These are phyloP conservation scores for Heterotilapia buettikoferi DNA, from an alignment of 2,113 vertebrate genomes.

Conservation along the genomic window DNA sequence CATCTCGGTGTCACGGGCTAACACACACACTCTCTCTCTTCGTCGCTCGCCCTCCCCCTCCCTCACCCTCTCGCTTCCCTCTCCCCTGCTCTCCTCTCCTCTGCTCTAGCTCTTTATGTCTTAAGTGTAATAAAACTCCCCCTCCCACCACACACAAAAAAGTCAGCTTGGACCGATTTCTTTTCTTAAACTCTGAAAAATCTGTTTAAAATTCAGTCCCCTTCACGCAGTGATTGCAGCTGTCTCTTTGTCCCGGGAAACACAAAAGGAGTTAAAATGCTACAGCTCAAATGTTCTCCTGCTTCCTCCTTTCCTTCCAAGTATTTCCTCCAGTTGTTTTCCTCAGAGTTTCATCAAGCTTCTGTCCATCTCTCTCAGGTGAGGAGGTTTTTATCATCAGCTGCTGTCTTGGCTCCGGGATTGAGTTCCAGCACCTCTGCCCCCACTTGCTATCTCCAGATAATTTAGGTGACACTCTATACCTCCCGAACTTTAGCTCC, in stretches of 20 bases:
- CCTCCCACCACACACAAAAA: not conserved
- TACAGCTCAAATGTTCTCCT: not conserved
- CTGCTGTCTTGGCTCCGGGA: conserved; percentile 34
- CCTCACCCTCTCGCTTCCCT: conserved; percentile 6
- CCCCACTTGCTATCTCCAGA: conserved; percentile 14
- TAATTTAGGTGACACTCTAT: conserved; percentile 58
- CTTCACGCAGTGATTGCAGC: not conserved
- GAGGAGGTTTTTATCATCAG: conserved; percentile 58
- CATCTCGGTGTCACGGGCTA: conserved; percentile 59
- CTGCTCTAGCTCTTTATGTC: not conserved
- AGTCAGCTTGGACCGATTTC: not conserved
- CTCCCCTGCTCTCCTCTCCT: not conserved
- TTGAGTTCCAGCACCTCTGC: conserved; percentile 58
- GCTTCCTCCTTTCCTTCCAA: not conserved
- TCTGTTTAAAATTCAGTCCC: not conserved
- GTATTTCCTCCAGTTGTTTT: not conserved
- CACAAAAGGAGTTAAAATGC: not conserved
- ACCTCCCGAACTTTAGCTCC: conserved; percentile 49
- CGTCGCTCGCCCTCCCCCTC: conserved; percentile 14
- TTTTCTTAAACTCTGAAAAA: not conserved
- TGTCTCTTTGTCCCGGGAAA: not conserved
- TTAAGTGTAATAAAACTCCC: not conserved
- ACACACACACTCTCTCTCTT: conserved; percentile 12
- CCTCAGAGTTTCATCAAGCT: not conserved
- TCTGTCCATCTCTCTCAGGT: conserved; percentile 23